These are phyloP conservation scores for Corynorhinus townsendii DNA, from an alignment of 2,113 vertebrate genomes.

Conservation along the genomic window DNA sequence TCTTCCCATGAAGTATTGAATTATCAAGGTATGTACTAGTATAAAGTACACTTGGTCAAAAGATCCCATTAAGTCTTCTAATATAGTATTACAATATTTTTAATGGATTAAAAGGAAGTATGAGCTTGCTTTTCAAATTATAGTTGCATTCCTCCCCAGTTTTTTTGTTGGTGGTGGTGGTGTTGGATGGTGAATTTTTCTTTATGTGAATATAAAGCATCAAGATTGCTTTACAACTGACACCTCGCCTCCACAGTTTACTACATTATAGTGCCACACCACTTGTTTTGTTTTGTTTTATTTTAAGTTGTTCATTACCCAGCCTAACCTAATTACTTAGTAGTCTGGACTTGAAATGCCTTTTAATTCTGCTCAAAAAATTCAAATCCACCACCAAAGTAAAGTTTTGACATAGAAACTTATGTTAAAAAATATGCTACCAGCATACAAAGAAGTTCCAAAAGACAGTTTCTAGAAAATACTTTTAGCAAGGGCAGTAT, in stretches of 20 bases:
- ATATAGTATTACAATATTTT: background rate
- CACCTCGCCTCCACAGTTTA: fast-evolving
- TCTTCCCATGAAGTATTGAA: background rate
- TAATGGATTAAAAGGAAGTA: background rate
- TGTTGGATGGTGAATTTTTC: background rate
- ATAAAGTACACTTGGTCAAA: background rate
- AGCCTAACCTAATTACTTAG: background rate
- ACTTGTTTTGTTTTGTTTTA: background rate
- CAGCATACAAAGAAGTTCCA: background rate
- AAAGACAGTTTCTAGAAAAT: background rate
- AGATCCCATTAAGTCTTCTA: background rate
- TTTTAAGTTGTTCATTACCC: background rate
- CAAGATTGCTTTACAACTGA: background rate
- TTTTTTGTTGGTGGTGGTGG: background rate
- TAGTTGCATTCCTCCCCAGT: background rate
- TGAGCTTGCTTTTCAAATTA: background rate
- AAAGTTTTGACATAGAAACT: background rate
- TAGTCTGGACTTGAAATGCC: background rate
- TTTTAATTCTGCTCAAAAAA: background rate
- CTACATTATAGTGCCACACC: background rate
- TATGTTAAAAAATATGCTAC: background rate
- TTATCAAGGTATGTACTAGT: background rate
- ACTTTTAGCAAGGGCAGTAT: background rate
- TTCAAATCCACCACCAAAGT: background rate
- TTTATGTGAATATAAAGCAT: background rate